Percentiles rank a stretch among this genome's conserved stretches.
phyloP scores from a whole-genome alignment of 2,797 vertebrate genomes.

The Schizopygopsis malacanthus region DNA sequence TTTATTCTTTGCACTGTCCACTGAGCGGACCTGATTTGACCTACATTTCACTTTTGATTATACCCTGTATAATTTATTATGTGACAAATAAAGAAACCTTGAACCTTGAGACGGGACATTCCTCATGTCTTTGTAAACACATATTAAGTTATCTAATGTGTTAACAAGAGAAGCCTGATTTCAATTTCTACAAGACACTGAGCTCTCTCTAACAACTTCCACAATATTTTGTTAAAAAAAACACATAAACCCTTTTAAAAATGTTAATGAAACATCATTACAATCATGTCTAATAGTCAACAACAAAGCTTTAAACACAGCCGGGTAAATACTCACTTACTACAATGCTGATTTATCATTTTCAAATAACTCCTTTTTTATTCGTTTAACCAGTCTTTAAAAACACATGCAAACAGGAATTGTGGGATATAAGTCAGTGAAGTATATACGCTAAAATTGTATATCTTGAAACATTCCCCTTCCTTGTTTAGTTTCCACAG shows the following conservation, averaged over 20 bases:
- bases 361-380: neutral
- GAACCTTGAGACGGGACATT: slow-evolving; percentile 17
- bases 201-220: slow-evolving; percentile 16
- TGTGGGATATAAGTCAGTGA: neutral
- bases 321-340: neutral
- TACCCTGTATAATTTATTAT: too few species aligned
- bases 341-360: neutral
- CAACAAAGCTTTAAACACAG: neutral
- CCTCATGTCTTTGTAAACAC: slow-evolving; percentile 30
- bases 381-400: neutral
- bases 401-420: neutral
- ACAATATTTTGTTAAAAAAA: slow-evolving; percentile 3
- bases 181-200: slow-evolving; percentile 41
- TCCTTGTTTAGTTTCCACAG: neutral
- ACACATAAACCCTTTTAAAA: neutral
- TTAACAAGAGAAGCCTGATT: slow-evolving; percentile 53
- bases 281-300: neutral
- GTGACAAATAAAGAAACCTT: too few species aligned
- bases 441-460: neutral
- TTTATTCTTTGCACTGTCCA: too few species aligned
- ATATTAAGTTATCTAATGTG: slow-evolving; percentile 23
- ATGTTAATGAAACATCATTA: neutral
- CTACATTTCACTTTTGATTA: too few species aligned
- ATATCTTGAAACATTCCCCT: neutral
- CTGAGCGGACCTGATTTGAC: too few species aligned